Percentiles rank a stretch among this genome's conserved stretches.
Conservation (phyloP, 2,113 vertebrate species). For the Anthoscopus minutus region DNA sequence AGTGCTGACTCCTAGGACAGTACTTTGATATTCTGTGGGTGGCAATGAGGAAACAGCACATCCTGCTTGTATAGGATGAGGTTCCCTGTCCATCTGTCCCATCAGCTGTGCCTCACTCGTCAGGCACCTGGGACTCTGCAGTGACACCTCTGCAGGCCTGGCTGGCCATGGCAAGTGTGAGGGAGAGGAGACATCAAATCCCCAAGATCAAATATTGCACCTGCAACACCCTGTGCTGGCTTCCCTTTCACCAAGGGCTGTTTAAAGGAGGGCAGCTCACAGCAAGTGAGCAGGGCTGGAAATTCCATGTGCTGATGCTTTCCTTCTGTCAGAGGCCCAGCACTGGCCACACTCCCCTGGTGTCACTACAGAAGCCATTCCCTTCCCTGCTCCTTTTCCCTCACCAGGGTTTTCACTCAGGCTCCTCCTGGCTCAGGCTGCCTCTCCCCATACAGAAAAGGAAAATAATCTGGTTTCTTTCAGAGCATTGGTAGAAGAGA, state of each 20-base stretch:
- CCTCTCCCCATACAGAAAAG: not conserved
- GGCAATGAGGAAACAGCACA: not conserved
- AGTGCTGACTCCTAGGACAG: not conserved
- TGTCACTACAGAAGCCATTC: not conserved
- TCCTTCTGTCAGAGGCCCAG: not conserved
- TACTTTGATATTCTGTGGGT: accelerated
- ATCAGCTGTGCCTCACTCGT: not conserved
- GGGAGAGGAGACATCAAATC: not conserved
- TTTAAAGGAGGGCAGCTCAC: not conserved
- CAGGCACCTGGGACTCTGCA: not conserved
- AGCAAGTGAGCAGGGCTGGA: not conserved
- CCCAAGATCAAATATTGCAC: not conserved
- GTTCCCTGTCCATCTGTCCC: not conserved
- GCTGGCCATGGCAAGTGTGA: accelerated
- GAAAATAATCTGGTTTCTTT: not conserved
- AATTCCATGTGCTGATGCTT: not conserved
- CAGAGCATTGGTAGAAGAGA: not conserved
- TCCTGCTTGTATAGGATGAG: not conserved
- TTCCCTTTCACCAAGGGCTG: not conserved
- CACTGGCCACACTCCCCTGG: not conserved
- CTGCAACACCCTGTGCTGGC: not conserved
- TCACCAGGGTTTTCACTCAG: not conserved
- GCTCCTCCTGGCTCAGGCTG: not conserved
- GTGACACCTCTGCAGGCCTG: not conserved
- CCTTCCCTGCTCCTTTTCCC: not conserved